Base-by-base conservation (phyloP, 2,888 invertebrate genomes). In the Ochropacha duplaris region DNA sequence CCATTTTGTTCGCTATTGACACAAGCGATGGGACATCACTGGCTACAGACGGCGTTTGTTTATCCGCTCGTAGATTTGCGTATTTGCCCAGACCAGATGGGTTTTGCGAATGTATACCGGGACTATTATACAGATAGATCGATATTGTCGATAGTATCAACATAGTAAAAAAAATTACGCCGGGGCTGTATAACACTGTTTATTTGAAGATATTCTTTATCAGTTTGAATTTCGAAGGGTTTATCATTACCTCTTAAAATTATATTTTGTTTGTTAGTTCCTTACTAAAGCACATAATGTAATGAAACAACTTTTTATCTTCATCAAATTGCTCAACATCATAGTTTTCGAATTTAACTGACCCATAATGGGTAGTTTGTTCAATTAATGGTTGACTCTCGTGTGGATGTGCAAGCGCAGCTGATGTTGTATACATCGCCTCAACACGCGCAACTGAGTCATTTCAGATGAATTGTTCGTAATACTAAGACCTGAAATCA, bases 401-500 rank as follows among this genome's bases (percentile, higher is more conserved):
- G 24, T 24, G 24, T 36, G 19, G 19, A 22, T 56, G 56, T 55
- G 56, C 57, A 28, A 24, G 58, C 55, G 50, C 56, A 36, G 49
- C 57, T 44, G 49, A 39, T 31, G 28, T 22, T 44, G 44, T 44
- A 19, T 44, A 19, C 19, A 19, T 44, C 50, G 8, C 6, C 11
- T 12, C 3, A 12, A 12, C 50, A 4, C 31, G 19, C 36, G 54
- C 57, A 65, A 63, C 56, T 64, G 58, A 64, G 65, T 56, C 65
- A 59, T 24, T 31, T 12, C 2, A 31, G 31, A 4, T 12, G 31
- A 31, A 31, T 31, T n/a, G 19, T 2, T 19, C 8, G n/a, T n/a
- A n/a, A 16, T n/a, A 5, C 39, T 44, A 1, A 8, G 16, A 9
- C 2, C 19, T 44, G 1, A 16, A 9, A 44, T 6, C 11, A n/a